Evolutionary conservation across 1,140 invertebrate species (phyloP), one percentile per base, ranked within the genome.

Genomic region (Bombus turneri): DNA sequence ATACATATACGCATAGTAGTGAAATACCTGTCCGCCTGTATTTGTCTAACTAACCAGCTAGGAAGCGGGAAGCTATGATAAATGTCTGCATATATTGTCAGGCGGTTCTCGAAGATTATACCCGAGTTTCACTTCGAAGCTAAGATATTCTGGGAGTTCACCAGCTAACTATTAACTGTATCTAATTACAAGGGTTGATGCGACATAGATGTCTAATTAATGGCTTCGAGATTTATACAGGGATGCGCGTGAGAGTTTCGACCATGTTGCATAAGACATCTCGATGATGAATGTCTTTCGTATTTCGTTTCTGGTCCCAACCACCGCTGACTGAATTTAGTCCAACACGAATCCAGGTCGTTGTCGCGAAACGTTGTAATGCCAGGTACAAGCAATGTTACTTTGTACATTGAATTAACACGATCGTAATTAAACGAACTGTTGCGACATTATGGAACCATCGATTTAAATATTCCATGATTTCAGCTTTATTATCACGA

Each of bases 121-220:
- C 83, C 64, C 87, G 90, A 93, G 92, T 94, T 94, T 94, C 92
- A 91, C 91, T 93, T 91, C 85, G 76, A 94, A 68, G 71, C 91
- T 91, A 94, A 95, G 92, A 94, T 91, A 91, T 88, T 88, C 76
- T 85, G 85, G 41, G 81, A 88, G 89, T 90, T 91, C 85, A 81
- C 78, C 89, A 86, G 86, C 86, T 85, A 93, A 94, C 94, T 95
- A 95, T 95, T 95, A 95, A 94, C 93, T 94, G 94, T 93, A 95
- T 95, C 94, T 95, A 95, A 95, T 94, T 95, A 95, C 94, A 95
- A 94, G 93, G 92, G 89, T 91, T 91, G 91, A 93, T 92, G 93
- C 93, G 91, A 93, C 94, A 92, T 93, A 92, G 94, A 95, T 95
- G 92, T 90, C 91, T 95, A 95, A 95, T 95, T 95, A 95, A 95